Conservation (phyloP, 2,797 vertebrate genomes). For the Muscicapa striata region DNA sequence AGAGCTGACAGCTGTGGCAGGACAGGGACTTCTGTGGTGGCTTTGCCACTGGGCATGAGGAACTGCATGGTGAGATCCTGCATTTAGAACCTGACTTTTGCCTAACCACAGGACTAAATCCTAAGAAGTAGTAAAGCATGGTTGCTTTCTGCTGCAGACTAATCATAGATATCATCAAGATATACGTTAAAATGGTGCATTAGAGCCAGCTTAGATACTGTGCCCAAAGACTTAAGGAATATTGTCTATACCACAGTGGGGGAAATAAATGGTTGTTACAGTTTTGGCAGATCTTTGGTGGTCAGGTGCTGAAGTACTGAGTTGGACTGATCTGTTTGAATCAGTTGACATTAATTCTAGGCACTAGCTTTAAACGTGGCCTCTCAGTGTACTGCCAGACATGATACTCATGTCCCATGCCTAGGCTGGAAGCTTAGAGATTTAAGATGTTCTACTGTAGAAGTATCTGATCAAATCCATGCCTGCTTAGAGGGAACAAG, state of each 20-base stretch:
- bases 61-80: neutral
- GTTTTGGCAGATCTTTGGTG: neutral
- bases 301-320: neutral
- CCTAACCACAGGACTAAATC: neutral
- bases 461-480: neutral
- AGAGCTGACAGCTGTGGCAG: neutral
- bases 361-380: rapidly evolving
- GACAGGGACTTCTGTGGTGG: neutral
- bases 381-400: rapidly evolving
- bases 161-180: neutral
- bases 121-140: neutral
- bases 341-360: neutral
- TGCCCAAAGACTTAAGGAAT: neutral
- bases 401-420: rapidly evolving
- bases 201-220: neutral
- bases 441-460: neutral
- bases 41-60: neutral
- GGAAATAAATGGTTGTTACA: neutral
- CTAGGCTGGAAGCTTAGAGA: neutral
- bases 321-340: neutral
- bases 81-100: neutral
- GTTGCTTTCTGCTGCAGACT: neutral
- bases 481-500: neutral
- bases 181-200: neutral
- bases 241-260: neutral